Conservation (phyloP, 1,140 invertebrate species). For the Aleiodes sp. region DNA sequence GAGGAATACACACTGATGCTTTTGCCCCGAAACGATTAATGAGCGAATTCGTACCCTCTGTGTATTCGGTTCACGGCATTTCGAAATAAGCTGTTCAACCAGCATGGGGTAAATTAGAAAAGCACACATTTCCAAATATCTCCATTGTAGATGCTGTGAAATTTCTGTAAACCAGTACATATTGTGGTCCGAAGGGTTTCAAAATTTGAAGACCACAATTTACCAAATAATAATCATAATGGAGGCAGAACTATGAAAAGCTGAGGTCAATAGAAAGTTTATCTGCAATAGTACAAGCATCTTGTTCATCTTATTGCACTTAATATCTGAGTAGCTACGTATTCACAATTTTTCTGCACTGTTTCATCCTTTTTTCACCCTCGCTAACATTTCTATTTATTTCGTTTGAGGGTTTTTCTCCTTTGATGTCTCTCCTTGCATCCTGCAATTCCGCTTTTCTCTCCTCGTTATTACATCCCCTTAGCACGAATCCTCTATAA, state of each 20-base stretch:
- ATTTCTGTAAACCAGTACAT: no score
- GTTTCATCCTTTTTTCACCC: neutral
- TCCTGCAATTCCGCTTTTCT: neutral
- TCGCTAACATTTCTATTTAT: slow-evolving; percentile 9
- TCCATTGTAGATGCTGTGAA: no score
- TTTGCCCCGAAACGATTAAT: neutral
- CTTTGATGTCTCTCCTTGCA: slow-evolving; percentile 4
- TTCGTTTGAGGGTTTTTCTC: neutral
- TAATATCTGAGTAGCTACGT: neutral
- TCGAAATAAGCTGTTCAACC: neutral
- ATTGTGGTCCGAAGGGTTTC: no score
- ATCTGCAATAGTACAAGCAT: neutral
- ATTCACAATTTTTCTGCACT: neutral
- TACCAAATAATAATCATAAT: no score
- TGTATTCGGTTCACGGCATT: neutral
- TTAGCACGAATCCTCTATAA: slow-evolving; percentile 2
- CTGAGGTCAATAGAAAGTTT: neutral
- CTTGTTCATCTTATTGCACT: neutral
- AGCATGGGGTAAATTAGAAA: no score
- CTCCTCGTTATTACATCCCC: neutral
- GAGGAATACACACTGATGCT: neutral
- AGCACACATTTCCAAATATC: no score
- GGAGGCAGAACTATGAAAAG: neutral
- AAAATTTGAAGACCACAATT: no score
- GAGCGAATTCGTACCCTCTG: neutral